Evolutionary conservation across 2,113 vertebrate species (phyloP), one percentile per base, ranked within the genome.

Genomic region (Meles meles): DNA sequence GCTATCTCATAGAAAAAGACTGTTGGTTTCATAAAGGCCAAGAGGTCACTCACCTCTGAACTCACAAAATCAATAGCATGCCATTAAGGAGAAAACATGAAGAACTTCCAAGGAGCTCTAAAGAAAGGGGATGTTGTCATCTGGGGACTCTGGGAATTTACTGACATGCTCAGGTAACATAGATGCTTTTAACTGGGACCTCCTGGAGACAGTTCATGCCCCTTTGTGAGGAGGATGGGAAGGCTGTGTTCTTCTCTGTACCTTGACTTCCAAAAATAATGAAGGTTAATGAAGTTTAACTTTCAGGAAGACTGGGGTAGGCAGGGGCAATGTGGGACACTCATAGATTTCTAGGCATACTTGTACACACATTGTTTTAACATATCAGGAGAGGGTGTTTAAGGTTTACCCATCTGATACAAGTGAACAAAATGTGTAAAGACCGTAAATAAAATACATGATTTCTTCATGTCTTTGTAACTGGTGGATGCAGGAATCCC

Each of bases 51-150:
- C 25, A 55, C 63, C 37, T 91, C 13, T n/a, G 89, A 96, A 84
- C 77, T 93, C 89, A 84, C 31, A 81, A 81, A 93, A 95, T 94
- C 76, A 91, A 88, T 94, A 81, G 31, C 13, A 25, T 18, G 47
- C 77, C 81, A 84, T 96, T 96, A 94, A 92, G 14, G 17, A 88
- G 89, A 34, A 84, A 85, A 63, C 76, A 49, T 4, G 76, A 90
- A 88, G 49, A 23, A 47, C 20, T 63, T 25, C 65, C 13, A 17
- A 49, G 44, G 6, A 34, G 67, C n/a, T 84, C 71, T 92, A 39
- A 76, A 82, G 77, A 55, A 61, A 65, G 47, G 1, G 34, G 31
- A 8, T 84, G 12, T 29, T 42, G n/a, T 74, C 34, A 18, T 39
- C 25, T 31, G 88, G 47, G 49, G 49, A 49, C 76, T 90, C 71